Percentiles rank a stretch among this genome's conserved stretches.
phyloP scores from a whole-genome alignment of 2,888 invertebrate species.

The Tenthredo distinguenda region DNA sequence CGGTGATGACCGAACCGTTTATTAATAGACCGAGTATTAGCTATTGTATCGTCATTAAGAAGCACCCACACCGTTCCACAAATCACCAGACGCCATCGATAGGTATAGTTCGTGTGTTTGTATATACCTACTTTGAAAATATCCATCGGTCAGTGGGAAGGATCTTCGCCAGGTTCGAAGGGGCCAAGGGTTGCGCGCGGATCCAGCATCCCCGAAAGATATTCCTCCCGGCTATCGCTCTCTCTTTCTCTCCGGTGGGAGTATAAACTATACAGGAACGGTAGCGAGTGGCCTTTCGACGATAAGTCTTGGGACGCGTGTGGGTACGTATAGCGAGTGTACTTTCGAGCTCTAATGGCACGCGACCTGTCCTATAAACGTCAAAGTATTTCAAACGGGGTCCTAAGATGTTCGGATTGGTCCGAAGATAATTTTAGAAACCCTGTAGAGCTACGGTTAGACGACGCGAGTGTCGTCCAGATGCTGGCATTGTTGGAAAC shows the following conservation, averaged over 20 bases:
- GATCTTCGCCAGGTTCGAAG: background rate
- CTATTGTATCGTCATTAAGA: conserved; percentile 49
- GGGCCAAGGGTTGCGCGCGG: background rate
- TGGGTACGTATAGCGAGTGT: conserved; percentile 43
- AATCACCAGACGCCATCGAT: background rate
- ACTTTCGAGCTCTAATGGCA: conserved; percentile 50
- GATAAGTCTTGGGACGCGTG: conserved; percentile 20
- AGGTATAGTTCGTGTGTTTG: background rate
- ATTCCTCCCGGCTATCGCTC: background rate
- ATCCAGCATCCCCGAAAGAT: background rate
- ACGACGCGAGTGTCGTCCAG: conserved; percentile 69
- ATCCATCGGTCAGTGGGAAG: background rate
- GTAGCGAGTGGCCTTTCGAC: conserved; percentile 11
- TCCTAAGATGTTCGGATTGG: conserved; percentile 60
- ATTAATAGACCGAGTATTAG: conserved; percentile 47
- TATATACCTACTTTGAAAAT: background rate
- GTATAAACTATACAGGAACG: conserved; percentile 18
- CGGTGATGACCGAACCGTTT: conserved; percentile 42
- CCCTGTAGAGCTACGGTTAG: conserved; percentile 54
- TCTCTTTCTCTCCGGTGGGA: background rate
- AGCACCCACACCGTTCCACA: conserved; percentile 33
- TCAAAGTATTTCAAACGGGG: conserved; percentile 52
- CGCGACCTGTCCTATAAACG: conserved; percentile 53
- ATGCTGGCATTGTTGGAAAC: conserved; percentile 59
- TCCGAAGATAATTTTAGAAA: conserved; percentile 71